Conservation (phyloP, 2,888 invertebrate genomes). For the Pogonocherus hispidulus region DNA sequence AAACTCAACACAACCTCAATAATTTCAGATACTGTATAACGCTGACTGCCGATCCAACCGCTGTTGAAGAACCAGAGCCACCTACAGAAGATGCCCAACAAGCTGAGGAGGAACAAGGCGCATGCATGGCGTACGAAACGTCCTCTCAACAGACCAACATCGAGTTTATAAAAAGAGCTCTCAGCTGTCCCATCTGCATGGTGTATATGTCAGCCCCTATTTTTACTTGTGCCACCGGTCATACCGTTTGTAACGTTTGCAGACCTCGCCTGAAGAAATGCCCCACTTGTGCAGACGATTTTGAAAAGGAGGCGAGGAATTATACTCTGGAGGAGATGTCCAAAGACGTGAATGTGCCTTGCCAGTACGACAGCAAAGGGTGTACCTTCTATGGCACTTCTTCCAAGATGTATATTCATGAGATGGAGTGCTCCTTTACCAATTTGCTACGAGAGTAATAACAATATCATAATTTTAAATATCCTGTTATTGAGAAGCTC, state of each 20-base stretch:
- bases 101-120: neutral
- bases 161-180: conserved; percentile 3
- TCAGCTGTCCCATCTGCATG: conserved; percentile 28
- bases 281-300: conserved; percentile 19
- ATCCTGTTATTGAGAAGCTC: no score
- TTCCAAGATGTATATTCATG: conserved; percentile 7
- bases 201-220: conserved; percentile 26
- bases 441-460: neutral
- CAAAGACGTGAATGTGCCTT: conserved; percentile 11
- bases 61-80: neutral
- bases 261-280: conserved; percentile 7
- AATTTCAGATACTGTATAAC: neutral
- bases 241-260: conserved; percentile 26
- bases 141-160: neutral
- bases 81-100: neutral
- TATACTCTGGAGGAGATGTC: conserved; percentile 15
- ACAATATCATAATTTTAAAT: no score
- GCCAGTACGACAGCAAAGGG: conserved; percentile 15
- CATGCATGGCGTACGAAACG: neutral
- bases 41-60: neutral
- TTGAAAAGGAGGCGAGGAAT: conserved; percentile 16
- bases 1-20: no score
- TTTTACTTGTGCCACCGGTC: conserved; percentile 28
- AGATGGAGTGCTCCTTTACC: conserved; percentile 15
- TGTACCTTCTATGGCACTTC: conserved; percentile 22